These are phyloP conservation scores for Semaprochilodus insignis DNA, from an alignment of 2,797 vertebrate genomes.

Conservation along the genomic window DNA sequence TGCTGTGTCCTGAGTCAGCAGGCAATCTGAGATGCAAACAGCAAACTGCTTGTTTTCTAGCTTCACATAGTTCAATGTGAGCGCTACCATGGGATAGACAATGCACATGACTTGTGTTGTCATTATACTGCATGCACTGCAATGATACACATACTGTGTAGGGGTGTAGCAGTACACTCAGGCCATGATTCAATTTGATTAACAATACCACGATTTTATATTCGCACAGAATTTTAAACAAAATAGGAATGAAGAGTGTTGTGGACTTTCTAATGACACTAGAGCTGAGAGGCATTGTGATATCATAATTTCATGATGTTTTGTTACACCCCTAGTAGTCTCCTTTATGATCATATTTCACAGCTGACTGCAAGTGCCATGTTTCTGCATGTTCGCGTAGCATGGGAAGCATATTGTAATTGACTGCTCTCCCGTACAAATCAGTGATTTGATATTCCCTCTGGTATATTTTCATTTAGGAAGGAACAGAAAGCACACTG, in stretches of 20 bases:
- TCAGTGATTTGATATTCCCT: background rate
- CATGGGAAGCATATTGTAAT: background rate
- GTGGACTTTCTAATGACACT: background rate
- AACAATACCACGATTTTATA: no score
- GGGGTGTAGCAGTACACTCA: no score
- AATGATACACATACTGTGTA: background rate
- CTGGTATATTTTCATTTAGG: background rate
- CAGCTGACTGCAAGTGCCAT: background rate
- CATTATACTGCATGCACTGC: background rate
- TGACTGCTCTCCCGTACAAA: background rate
- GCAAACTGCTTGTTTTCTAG: slow-evolving; percentile 26
- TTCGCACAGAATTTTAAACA: no score
- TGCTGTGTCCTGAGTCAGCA: slow-evolving; percentile 34
- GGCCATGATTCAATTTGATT: no score
- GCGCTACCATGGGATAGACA: background rate
- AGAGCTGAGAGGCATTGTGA: no score
- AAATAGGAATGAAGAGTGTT: background rate
- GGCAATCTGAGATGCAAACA: slow-evolving; percentile 26
- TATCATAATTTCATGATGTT: no score
- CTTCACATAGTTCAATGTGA: background rate
- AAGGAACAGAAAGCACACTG: background rate
- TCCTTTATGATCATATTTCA: background rate
- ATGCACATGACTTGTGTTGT: background rate
- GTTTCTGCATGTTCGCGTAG: background rate
- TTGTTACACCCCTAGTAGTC: background rate